A percentile compares a stretch with the other conserved stretches of the same genome.
phyloP scores from a whole-genome alignment of 2,888 invertebrate species.

The Priocnemis perturbator region DNA sequence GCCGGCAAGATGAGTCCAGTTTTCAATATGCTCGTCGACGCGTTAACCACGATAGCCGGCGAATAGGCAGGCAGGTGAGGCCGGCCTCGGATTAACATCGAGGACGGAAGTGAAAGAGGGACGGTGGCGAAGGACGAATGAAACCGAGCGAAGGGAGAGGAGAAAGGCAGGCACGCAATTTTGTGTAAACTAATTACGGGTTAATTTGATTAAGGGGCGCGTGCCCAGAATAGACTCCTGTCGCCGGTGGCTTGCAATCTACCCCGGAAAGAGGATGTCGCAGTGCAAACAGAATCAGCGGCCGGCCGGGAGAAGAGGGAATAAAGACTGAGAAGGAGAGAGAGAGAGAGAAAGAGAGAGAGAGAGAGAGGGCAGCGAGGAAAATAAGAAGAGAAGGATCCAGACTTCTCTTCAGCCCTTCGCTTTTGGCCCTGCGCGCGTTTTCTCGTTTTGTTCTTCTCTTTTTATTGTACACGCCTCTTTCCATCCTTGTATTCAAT shows the following conservation, averaged over 20 bases:
- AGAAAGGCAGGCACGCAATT: conserved; percentile 49
- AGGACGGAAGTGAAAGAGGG: conserved; percentile 9
- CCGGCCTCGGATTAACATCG: conserved; percentile 6
- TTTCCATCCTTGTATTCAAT: background rate
- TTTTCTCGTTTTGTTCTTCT: background rate
- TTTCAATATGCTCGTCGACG: conserved; percentile 24
- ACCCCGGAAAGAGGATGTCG: conserved; percentile 46
- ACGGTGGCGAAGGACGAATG: background rate
- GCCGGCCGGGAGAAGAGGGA: conserved; percentile 18
- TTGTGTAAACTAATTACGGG: conserved; percentile 65
- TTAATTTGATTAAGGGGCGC: conserved; percentile 60
- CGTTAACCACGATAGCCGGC: conserved; percentile 25
- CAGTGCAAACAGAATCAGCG: conserved; percentile 55
- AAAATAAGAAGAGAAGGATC: background rate
- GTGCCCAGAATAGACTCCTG: conserved; percentile 51
- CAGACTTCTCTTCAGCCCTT: background rate
- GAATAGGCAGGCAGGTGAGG: conserved; percentile 20
- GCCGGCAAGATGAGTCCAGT: conserved; percentile 24
- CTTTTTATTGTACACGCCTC: no score
- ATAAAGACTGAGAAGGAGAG: background rate
- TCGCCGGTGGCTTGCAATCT: conserved; percentile 51
- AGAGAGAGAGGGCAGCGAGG: background rate
- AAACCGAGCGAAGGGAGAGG: conserved; percentile 14
- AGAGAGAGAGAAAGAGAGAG: background rate
- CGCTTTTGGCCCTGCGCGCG: no score